Evolutionary conservation across 2,797 vertebrate genomes (phyloP).

Genomic region (Peromyscus nudipes): DNA sequence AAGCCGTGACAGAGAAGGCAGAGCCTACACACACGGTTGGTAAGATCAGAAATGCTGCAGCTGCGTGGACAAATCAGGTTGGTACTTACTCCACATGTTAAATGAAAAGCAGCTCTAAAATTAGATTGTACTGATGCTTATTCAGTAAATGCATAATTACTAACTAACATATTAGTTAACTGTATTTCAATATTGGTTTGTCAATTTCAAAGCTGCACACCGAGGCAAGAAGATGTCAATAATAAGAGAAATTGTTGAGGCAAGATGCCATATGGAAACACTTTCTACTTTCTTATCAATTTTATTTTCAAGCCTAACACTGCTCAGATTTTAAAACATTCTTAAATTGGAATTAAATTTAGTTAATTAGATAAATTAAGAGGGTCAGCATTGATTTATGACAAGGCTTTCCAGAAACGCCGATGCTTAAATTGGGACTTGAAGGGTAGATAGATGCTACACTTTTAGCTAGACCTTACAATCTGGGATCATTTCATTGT

Average conservation of each 20-base stretch:
- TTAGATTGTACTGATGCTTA: neutral
- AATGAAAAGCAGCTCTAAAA: slow-evolving; percentile 44
- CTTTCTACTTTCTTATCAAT: neutral
- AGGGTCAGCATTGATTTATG: neutral
- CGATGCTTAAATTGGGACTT: slow-evolving; percentile 10
- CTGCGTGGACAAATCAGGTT: neutral
- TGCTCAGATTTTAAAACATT: slow-evolving; percentile 31
- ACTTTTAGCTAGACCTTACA: neutral
- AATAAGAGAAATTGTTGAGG: neutral
- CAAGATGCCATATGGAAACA: neutral
- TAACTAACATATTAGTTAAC: slow-evolving; percentile 16
- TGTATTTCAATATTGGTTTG: neutral
- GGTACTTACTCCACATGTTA: neutral
- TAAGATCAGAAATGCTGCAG: neutral
- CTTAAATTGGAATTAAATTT: slow-evolving; percentile 13
- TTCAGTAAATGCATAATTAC: slow-evolving; percentile 25
- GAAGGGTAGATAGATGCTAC: neutral
- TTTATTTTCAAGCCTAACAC: slow-evolving; percentile 49
- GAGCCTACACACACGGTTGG: neutral
- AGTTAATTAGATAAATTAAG: slow-evolving; percentile 39
- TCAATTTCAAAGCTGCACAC: slow-evolving; percentile 9
- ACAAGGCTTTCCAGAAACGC: slow-evolving; percentile 47
- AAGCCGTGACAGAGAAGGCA: neutral
- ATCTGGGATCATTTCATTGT: slow-evolving; percentile 16
- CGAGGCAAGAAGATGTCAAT: neutral